Percentiles rank a stretch among this genome's conserved stretches.
These are phyloP conservation scores for Leptopilina clavipes DNA, from an alignment of 1,140 invertebrate genomes.

Conservation along the genomic window DNA sequence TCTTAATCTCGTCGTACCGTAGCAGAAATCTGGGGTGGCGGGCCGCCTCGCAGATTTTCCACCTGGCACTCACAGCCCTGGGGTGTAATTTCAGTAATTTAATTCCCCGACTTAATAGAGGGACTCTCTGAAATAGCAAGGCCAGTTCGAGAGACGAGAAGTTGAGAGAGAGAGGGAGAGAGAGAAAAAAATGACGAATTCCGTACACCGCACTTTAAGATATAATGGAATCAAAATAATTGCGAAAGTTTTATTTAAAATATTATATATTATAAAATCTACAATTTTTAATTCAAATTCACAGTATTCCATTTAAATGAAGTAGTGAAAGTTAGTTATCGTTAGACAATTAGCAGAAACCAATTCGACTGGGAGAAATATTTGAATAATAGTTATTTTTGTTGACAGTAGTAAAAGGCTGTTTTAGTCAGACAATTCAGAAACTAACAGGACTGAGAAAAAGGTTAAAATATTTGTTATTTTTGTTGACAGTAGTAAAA, in stretches of 20 bases:
- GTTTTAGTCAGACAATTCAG: no score
- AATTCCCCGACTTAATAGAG: constrained; percentile 59
- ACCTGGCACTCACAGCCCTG: constrained; percentile 53
- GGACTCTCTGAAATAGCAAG: constrained; percentile 33
- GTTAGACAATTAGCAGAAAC: no score
- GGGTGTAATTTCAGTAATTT: constrained; percentile 64
- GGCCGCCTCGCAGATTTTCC: constrained; percentile 59
- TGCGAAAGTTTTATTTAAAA: neutral
- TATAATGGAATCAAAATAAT: constrained; percentile 33
- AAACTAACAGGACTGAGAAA: no score
- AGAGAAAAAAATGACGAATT: constrained; percentile 23
- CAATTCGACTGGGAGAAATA: no score
- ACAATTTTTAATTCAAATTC: no score
- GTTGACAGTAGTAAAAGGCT: no score
- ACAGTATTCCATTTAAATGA: no score
- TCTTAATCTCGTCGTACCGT: constrained; percentile 62
- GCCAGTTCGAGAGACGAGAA: constrained; percentile 9
- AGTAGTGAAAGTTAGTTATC: no score
- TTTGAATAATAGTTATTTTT: no score
- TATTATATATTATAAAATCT: no score
- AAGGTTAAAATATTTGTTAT: no score
- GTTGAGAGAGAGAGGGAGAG: neutral
- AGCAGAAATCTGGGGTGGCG: constrained; percentile 27
- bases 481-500: no score
- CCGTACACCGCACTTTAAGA: neutral